Evolutionary conservation across 1,140 invertebrate species (phyloP).

Genomic region (Aporrectodea caliginosa): DNA sequence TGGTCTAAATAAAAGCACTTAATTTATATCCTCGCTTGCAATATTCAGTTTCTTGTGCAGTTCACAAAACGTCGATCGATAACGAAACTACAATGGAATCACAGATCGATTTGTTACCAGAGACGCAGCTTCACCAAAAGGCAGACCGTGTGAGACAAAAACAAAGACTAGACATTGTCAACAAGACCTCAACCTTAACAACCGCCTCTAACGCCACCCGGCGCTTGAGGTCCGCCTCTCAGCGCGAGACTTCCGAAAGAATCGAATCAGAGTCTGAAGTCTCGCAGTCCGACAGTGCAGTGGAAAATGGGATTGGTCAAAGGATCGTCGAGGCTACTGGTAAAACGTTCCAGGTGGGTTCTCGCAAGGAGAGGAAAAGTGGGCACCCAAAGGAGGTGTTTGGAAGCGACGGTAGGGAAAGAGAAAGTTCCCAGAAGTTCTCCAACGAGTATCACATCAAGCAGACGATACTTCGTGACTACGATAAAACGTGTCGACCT

Average conservation of each 20-base stretch:
- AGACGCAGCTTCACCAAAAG: too few species aligned
- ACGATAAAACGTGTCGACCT: slow-evolving; percentile 34
- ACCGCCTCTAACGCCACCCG: too few species aligned
- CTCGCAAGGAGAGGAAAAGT: background rate
- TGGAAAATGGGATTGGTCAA: too few species aligned
- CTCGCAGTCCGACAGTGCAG: background rate
- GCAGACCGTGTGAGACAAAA: too few species aligned
- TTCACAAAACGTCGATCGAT: background rate
- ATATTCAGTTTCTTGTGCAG: background rate
- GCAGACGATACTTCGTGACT: slow-evolving; percentile 25
- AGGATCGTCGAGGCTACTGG: background rate
- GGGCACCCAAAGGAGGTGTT: background rate
- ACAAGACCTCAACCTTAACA: too few species aligned
- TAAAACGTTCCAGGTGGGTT: background rate
- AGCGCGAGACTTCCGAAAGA: background rate
- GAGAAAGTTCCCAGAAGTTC: background rate
- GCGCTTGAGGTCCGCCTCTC: too few species aligned
- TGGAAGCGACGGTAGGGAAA: background rate
- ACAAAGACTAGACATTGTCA: too few species aligned
- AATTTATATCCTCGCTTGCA: background rate
- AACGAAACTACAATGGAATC: background rate
- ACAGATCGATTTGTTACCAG: background rate
- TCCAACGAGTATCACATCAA: slow-evolving; percentile 28
- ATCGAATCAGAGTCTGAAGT: background rate
- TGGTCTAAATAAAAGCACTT: background rate